These are phyloP conservation scores for Glaucomys volans DNA, from an alignment of 2,113 vertebrate genomes.

Conservation along the genomic window DNA sequence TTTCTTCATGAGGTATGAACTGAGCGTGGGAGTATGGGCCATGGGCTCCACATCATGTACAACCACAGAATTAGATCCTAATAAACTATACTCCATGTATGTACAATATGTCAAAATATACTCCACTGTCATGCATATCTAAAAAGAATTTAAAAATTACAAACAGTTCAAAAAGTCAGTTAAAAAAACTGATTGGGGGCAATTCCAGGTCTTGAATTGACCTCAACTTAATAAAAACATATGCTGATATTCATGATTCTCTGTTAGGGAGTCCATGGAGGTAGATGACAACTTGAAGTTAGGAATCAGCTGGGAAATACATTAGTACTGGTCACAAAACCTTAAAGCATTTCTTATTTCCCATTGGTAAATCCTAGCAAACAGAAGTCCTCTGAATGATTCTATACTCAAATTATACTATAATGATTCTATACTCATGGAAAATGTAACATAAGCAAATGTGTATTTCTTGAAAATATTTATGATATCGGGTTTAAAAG, in stretches of 20 bases:
- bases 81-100: too few species aligned
- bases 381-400: background rate
- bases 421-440: too few species aligned
- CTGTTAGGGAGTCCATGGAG: background rate
- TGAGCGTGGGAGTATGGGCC: too few species aligned
- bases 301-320: background rate
- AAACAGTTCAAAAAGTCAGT: too few species aligned
- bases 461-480: background rate
- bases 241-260: background rate
- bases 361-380: background rate
- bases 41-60: too few species aligned
- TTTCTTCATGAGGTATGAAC: too few species aligned
- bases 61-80: too few species aligned
- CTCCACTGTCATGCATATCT: too few species aligned
- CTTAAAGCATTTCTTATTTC: background rate
- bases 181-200: too few species aligned
- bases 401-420: slow-evolving; percentile 41
- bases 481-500: too few species aligned
- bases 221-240: background rate
- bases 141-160: too few species aligned
- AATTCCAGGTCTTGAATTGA: background rate
- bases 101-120: too few species aligned
- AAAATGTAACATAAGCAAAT: slow-evolving; percentile 45
- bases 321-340: background rate
- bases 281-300: background rate